Conservation (phyloP, 2,797 vertebrate species). For the Nannoperca australis region DNA sequence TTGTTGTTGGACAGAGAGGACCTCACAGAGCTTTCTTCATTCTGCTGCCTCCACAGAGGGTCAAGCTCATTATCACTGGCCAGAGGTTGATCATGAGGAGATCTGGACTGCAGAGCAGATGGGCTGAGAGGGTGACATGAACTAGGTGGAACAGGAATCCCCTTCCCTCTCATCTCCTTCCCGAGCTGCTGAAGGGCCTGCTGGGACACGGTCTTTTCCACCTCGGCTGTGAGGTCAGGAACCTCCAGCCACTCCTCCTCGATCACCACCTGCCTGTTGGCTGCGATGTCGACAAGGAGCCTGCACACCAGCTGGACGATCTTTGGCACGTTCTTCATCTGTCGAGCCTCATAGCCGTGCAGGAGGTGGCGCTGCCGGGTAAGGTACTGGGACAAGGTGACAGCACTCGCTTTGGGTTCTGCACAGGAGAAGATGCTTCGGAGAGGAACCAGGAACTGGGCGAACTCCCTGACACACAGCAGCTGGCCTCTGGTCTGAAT, state of each 20-base stretch:
- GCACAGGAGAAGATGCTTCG: conserved; percentile 91
- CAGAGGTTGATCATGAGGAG: conserved; percentile 75
- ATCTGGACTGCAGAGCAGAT: conserved; percentile 31
- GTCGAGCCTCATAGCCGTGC: conserved; percentile 95
- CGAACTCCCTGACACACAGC: conserved; percentile 93
- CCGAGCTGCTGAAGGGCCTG: conserved; percentile 88
- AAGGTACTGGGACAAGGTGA: conserved; percentile 94
- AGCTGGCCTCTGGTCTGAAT: conserved; percentile 97
- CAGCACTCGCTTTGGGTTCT: conserved; percentile 88
- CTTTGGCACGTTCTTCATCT: conserved; percentile 95
- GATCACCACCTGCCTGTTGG: conserved; percentile 87
- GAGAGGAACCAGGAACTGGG: conserved; percentile 94
- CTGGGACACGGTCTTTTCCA: conserved; percentile 94
- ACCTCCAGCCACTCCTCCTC: conserved; percentile 85
- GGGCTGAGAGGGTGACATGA: conserved; percentile 53
- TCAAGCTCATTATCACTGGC: conserved; percentile 84
- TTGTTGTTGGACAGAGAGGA: conserved; percentile 81
- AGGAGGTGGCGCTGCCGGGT: conserved; percentile 96
- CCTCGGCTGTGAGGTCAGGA: conserved; percentile 91
- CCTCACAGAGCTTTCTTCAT: conserved; percentile 74
- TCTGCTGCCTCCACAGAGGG: conserved; percentile 87
- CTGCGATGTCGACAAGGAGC: conserved; percentile 90
- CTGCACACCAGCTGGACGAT: conserved; percentile 92
- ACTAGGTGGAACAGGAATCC: conserved; percentile 80
- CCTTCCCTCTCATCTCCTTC: conserved; percentile 88